A percentile compares a stretch with the other conserved stretches of the same genome.
Conservation (phyloP, 2,797 vertebrate genomes). For the Pangasius krempfi region DNA sequence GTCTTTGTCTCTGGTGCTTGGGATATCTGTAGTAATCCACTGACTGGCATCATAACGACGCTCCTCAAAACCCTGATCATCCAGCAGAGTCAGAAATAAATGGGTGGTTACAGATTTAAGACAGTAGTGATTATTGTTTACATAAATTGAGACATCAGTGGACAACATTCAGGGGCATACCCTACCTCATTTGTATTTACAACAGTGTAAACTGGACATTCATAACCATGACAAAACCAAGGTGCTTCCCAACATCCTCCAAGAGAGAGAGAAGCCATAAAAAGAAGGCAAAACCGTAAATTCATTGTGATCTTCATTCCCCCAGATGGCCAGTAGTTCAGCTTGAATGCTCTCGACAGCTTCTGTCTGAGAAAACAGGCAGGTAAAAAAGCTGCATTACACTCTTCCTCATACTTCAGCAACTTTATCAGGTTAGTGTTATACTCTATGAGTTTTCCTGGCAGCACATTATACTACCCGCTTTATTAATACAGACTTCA, state of each 20-base stretch:
- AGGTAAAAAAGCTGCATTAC: background rate
- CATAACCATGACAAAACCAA: conserved; percentile 36
- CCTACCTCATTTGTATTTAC: conserved; percentile 34
- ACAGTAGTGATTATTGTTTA: background rate
- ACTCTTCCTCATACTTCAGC: background rate
- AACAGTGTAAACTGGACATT: conserved; percentile 52
- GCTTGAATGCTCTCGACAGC: background rate
- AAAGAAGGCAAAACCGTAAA: conserved; percentile 10
- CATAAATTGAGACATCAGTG: background rate
- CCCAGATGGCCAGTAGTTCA: background rate
- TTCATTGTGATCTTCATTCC: conserved; percentile 23
- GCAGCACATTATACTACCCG: background rate
- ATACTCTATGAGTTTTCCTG: background rate
- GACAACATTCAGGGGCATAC: conserved; percentile 5
- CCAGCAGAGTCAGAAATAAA: background rate
- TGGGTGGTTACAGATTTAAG: background rate
- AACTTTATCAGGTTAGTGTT: background rate
- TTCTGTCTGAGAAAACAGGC: background rate
- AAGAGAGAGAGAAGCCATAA: conserved; percentile 18
- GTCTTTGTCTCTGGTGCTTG: fast-evolving
- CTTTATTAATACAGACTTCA: background rate
- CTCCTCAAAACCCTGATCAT: conserved; percentile 54
- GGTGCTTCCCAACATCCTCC: conserved; percentile 43
- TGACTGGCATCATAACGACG: conserved; percentile 47
- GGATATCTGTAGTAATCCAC: conserved; percentile 62